Percentiles rank a stretch among this genome's conserved stretches.
Evolutionary conservation across 2,888 invertebrate species (phyloP).

Genomic region (Heliconius hortense): DNA sequence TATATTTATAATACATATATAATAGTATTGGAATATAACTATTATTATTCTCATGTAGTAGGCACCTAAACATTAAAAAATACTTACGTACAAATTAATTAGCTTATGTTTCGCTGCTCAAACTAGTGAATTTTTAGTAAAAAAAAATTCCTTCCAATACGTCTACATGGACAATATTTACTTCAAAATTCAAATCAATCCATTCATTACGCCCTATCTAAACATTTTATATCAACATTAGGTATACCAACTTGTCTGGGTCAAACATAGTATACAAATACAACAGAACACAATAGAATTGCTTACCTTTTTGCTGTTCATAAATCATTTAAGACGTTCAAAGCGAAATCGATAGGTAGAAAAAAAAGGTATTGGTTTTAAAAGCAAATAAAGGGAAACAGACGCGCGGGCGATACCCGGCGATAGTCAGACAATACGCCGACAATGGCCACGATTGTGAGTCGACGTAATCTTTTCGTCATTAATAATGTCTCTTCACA

Average conservation of each 20-base stretch:
- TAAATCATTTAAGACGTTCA: constrained; percentile 40
- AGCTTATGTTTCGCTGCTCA: no score
- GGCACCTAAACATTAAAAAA: not conserved
- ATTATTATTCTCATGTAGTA: no score
- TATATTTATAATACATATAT: no score
- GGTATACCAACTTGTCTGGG: not conserved
- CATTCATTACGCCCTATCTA: not conserved
- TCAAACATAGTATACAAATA: constrained; percentile 17
- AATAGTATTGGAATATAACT: no score
- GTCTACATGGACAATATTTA: not conserved
- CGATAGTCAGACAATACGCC: constrained; percentile 36
- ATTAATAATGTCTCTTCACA: constrained; percentile 79
- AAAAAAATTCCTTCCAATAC: not conserved
- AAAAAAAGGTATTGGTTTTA: constrained; percentile 44
- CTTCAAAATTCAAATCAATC: not conserved
- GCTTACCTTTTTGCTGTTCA: constrained; percentile 36
- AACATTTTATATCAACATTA: not conserved
- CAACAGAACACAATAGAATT: constrained; percentile 30
- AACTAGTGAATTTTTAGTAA: not conserved
- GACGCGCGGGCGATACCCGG: constrained; percentile 37
- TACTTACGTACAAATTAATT: not conserved
- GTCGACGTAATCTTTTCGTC: constrained; percentile 70
- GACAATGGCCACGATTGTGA: constrained; percentile 65
- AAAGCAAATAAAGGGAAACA: constrained; percentile 49
- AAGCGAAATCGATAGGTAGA: constrained; percentile 36